Base-by-base conservation (phyloP, 2,797 vertebrate genomes). In the Somateria mollissima region DNA sequence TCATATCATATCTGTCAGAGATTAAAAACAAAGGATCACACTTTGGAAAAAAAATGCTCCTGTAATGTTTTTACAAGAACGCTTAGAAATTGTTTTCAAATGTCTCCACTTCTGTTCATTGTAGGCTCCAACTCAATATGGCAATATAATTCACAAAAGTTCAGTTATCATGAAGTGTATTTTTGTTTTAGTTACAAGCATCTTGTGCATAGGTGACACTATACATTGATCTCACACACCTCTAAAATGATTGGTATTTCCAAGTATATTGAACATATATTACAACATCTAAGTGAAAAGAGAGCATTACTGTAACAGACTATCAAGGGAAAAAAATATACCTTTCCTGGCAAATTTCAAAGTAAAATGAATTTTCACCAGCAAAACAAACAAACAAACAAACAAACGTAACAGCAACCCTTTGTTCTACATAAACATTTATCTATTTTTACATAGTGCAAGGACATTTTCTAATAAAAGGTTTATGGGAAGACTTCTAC, bases 1-100 rank as follows among this genome's bases (percentile, higher is more conserved):
- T 98, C 94, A 98, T 98, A 91, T 99, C 99, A 13, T 99, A 99
- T 92, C 99, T 99, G 96, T 58, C 30, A 95, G 95, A 94, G 70
- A 94, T 56, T 32, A 76, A 91, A 87, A 88, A 69, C 14, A 95
- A 83, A 84, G 49, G 22, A 79, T 80, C 56, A 83, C 51, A 53
- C 28, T 81, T 81, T 14, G 75, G 57, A 84, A 88, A 61, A 58
- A 64, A 61, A 64, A 75, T 20, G 10, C 24, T 80, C 45, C 53
- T 47, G 7, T 19, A 65, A 15, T 25, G 39, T 37, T 84, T 76
- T 47, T 34, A 43, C 2, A 15, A 36, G 56, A 83, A 69, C 27
- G 22, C 10, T 56, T 56, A 60, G 12, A 82, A 74, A 37, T 64
- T 41, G 24, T 75, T 71, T 74, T 67, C 49, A 72, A 64, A 66